Conservation (phyloP, 2,113 vertebrate species). For the Herpetotheres cachinnans region DNA sequence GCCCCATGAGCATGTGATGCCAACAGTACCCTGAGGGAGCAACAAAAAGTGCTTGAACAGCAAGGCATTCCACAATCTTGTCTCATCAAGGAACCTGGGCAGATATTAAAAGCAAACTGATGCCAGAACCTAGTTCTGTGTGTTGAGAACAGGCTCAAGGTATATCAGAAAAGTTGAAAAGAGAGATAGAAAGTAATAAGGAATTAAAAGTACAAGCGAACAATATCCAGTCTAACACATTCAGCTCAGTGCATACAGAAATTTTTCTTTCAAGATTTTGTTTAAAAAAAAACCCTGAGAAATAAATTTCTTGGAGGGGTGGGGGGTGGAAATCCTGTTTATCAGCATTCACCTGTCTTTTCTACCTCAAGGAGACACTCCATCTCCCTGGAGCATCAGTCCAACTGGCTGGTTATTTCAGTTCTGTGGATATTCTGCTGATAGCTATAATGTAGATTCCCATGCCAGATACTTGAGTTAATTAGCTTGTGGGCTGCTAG, state of each 20-base stretch:
- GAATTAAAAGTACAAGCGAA: not conserved
- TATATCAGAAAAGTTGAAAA: not conserved
- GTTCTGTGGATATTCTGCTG: not conserved
- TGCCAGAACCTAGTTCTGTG: not conserved
- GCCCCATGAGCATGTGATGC: not conserved
- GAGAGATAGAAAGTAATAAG: not conserved
- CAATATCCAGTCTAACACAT: not conserved
- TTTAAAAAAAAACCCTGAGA: not conserved
- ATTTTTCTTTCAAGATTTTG: not conserved
- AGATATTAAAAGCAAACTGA: not conserved
- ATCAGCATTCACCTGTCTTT: not conserved
- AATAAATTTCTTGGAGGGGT: not conserved
- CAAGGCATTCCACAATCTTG: not conserved
- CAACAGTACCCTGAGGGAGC: not conserved
- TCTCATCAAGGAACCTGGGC: not conserved
- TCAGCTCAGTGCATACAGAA: not conserved
- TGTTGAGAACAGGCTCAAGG: not conserved
- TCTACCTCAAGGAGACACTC: not conserved
- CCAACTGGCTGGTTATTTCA: not conserved
- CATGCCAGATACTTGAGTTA: constrained; percentile 37
- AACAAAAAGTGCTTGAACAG: not conserved
- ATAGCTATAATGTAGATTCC: constrained; percentile 3
- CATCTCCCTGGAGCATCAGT: not conserved
- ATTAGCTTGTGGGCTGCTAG: constrained; percentile 43
- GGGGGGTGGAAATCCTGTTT: not conserved